Base-by-base conservation (phyloP, 2,797 vertebrate genomes). In the Hydrophis major region DNA sequence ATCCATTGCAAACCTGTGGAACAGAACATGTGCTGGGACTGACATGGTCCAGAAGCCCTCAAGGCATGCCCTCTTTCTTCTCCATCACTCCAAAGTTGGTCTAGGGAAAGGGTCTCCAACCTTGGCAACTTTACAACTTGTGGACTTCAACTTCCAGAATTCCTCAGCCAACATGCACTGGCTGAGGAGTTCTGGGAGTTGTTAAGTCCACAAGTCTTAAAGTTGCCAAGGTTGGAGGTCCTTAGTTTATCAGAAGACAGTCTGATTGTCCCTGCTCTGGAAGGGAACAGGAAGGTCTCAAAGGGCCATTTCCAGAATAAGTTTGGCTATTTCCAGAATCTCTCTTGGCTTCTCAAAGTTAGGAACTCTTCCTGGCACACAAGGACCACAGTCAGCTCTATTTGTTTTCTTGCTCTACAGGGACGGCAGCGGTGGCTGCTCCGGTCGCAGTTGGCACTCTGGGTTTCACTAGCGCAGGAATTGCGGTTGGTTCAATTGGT, bases 401-500 rank as follows among this genome's bases (percentile, higher is more conserved):
- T 28, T 55, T 5, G 4, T 27, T 87, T 90, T 37, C 47, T 69
- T 22, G 1, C 16, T 18, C 32, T 28, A 13, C 74, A 93, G 90
- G 25, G 0, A 7, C 25, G 1, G 57, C 69, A 0, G 11, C 0
- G 0, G 32, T 89, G 6, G 93, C 87, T 0, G 6, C 50, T 32
- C 93, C 93, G 0, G 27, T 1, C 0, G 88, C 1, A 1, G 10
- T 20, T 16, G 55, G 55, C 6, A 0, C 13, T 3, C 2, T 18
- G 4, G 91, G 93, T 5, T 93, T 86, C 55, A 37, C 11, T 1
- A 3, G 32, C 0, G 60, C 32, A 3, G 93, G 93, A 47, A 93
- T 93, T 12, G 16, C 8, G 0, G 61, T 16, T n/a, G 88, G 88
- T 12, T 78, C 96, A 1, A 0, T 95, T 0, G 96, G 92, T 0